A percentile compares a stretch with the other conserved stretches of the same genome.
Conservation (phyloP, 2,113 vertebrate genomes). For the Tursiops truncatus region DNA sequence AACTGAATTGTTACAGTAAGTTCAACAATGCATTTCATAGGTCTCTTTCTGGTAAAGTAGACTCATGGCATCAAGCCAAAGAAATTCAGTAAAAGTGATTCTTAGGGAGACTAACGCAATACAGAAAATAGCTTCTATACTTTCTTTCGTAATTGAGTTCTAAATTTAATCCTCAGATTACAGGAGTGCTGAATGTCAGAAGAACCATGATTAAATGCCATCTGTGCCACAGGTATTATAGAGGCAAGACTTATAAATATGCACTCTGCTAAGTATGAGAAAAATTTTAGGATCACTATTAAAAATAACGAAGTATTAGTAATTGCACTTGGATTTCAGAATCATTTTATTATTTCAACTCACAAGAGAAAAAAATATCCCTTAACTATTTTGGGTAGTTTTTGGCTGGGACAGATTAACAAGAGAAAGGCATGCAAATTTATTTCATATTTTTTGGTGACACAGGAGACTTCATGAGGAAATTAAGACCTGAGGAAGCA, state of each 20-base stretch:
- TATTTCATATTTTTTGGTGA: background rate
- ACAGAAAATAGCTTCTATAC: background rate
- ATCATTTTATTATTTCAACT: background rate
- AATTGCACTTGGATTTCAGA: background rate
- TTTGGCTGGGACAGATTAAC: background rate
- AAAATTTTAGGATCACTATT: background rate
- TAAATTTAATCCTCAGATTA: conserved; percentile 23
- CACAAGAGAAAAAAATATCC: background rate
- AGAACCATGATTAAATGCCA: background rate
- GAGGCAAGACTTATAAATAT: background rate
- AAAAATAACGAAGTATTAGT: background rate
- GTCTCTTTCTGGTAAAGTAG: background rate
- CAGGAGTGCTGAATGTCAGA: background rate
- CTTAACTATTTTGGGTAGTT: background rate
- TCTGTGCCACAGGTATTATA: background rate
- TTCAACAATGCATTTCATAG: background rate
- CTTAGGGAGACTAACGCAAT: background rate
- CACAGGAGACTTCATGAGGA: background rate
- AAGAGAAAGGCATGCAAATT: background rate
- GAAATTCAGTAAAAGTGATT: background rate
- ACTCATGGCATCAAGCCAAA: background rate
- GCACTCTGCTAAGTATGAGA: background rate
- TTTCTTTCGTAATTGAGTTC: conserved; percentile 29
- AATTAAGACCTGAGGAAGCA: background rate
- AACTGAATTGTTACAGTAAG: background rate